phyloP scores from a whole-genome alignment of 2,888 invertebrate species.

The Ennomos fuscantarius region DNA sequence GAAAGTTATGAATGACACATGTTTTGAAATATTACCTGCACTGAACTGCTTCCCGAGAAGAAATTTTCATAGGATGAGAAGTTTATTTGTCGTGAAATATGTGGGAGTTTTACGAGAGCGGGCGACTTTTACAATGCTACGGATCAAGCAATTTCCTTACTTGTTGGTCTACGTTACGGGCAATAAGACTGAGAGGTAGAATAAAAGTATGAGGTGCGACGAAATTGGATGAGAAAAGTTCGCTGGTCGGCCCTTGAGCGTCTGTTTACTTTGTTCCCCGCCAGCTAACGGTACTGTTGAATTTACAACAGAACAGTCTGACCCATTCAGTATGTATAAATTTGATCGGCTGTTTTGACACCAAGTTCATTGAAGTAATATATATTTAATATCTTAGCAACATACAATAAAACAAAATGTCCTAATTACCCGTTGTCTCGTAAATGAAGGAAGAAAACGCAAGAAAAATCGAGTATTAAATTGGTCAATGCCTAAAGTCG shows the following conservation, averaged over 20 bases:
- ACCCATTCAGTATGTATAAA: not conserved
- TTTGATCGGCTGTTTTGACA: too few species aligned
- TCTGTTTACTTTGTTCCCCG: constrained; percentile 43
- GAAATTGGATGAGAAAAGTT: constrained; percentile 79
- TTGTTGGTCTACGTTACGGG: constrained; percentile 66
- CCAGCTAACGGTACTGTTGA: not conserved
- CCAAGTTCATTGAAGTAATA: too few species aligned
- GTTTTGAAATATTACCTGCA: constrained; percentile 85
- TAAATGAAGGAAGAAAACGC: not conserved
- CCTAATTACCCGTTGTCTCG: not conserved
- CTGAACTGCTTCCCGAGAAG: constrained; percentile 76
- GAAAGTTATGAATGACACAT: constrained; percentile 85
- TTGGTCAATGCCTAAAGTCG: constrained; percentile 33
- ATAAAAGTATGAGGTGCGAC: constrained; percentile 78
- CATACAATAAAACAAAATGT: not conserved
- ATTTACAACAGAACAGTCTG: not conserved
- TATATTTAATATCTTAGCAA: too few species aligned
- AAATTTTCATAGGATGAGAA: constrained; percentile 81
- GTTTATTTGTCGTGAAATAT: constrained; percentile 85
- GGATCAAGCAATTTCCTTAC: constrained; percentile 78
- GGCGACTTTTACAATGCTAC: constrained; percentile 78
- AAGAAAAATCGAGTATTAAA: constrained; percentile 33
- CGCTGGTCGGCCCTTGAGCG: constrained; percentile 60
- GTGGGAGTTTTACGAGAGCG: constrained; percentile 81
- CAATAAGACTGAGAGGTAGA: constrained; percentile 74